These are phyloP conservation scores for Sylvia atricapilla DNA, from an alignment of 2,113 vertebrate genomes.

Conservation along the genomic window DNA sequence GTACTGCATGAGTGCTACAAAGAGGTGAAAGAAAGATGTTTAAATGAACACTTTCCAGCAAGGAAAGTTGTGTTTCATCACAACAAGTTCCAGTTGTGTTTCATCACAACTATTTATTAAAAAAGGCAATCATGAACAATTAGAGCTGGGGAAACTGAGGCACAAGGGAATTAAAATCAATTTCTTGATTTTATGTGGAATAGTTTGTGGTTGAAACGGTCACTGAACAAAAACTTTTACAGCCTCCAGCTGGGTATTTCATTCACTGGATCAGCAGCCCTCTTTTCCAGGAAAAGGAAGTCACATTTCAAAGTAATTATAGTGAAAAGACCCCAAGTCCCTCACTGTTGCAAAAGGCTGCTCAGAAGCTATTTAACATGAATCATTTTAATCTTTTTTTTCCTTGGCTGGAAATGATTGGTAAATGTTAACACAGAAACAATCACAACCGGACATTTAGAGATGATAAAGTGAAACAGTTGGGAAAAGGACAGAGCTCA, in stretches of 20 bases:
- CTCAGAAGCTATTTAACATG: constrained; percentile 10
- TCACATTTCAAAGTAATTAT: constrained; percentile 61
- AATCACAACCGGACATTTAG: background rate
- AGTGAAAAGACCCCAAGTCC: constrained; percentile 22
- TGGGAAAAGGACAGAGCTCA: background rate
- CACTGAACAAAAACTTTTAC: constrained; percentile 28
- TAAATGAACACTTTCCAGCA: background rate
- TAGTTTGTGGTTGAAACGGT: background rate
- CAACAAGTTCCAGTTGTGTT: background rate
- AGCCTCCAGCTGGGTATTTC: constrained; percentile 43
- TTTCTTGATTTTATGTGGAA: background rate
- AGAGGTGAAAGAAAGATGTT: background rate
- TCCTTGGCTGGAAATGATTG: background rate
- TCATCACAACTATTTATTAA: background rate
- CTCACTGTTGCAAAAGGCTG: constrained; percentile 6
- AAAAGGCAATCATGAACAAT: background rate
- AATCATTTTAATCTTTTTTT: background rate
- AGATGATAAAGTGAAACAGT: background rate
- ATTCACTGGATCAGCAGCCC: constrained; percentile 12
- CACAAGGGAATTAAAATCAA: background rate
- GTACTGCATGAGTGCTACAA: background rate
- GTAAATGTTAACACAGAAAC: background rate
- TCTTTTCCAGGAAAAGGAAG: constrained; percentile 64
- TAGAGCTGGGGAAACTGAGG: constrained; percentile 42
- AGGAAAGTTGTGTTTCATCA: background rate